phyloP scores from a whole-genome alignment of 2,888 invertebrate species.

The Hemicrepidius hirtus region DNA sequence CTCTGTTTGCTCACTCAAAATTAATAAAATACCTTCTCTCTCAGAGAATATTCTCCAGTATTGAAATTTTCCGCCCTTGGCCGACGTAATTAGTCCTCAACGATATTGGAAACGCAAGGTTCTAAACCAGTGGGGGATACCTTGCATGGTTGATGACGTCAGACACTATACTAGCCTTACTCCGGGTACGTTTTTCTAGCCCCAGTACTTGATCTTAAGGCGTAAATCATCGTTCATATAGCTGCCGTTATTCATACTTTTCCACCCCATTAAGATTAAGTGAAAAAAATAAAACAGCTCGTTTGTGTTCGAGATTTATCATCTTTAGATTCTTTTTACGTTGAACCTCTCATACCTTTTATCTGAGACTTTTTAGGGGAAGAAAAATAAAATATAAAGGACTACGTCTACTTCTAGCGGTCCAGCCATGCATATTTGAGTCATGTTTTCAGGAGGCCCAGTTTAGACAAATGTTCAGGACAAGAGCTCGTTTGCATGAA shows the following conservation, averaged over 20 bases:
- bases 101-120: not conserved
- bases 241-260: constrained; percentile 8
- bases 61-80: constrained; percentile 20
- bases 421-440: constrained; percentile 19
- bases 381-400: constrained; percentile 7
- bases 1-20: constrained; percentile 10
- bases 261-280: constrained; percentile 10
- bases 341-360: not conserved
- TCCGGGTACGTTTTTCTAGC: too few species aligned
- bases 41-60: constrained; percentile 12
- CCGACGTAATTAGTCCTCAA: not conserved
- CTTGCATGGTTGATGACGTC: too few species aligned
- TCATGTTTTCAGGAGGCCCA: constrained; percentile 10
- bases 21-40: constrained; percentile 13
- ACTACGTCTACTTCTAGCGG: constrained; percentile 2
- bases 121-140: too few species aligned
- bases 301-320: constrained; percentile 2
- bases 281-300: not conserved
- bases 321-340: constrained; percentile 5
- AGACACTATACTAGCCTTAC: too few species aligned
- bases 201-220: too few species aligned
- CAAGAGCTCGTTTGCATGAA: constrained; percentile 31
- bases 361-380: not conserved
- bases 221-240: not conserved
- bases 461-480: constrained; percentile 22